Conservation (phyloP, 2,888 invertebrate species). For the Xestoiulus laeticollis region DNA sequence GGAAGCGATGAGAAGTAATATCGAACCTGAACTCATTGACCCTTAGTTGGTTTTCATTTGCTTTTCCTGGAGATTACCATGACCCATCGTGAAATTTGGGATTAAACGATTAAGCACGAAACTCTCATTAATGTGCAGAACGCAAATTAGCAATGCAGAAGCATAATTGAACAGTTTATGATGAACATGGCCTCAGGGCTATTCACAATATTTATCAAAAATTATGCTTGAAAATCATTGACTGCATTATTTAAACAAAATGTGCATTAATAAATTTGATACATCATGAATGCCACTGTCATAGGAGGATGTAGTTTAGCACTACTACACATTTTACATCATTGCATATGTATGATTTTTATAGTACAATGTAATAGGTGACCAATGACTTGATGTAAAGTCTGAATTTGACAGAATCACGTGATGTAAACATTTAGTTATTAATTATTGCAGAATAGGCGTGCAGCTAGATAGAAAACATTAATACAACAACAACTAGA, state of each 20-base stretch:
- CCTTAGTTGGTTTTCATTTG: constrained; percentile 4
- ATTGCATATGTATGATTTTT: not conserved
- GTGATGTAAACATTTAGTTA: too few species aligned
- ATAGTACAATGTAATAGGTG: too few species aligned
- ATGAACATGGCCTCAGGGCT: not conserved
- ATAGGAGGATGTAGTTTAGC: not conserved
- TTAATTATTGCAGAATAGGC: too few species aligned
- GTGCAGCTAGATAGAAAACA: too few species aligned
- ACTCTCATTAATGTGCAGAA: not conserved
- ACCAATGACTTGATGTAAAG: too few species aligned
- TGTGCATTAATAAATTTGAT: not conserved
- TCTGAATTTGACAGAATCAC: not conserved
- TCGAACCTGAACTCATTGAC: not conserved
- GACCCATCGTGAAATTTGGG: not conserved
- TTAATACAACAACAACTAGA: too few species aligned
- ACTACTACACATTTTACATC: not conserved
- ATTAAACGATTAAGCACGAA: constrained; percentile 34
- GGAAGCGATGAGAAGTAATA: not conserved
- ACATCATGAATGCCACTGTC: not conserved
- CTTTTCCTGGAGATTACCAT: not conserved
- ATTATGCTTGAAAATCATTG: not conserved
- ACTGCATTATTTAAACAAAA: not conserved
- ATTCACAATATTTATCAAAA: not conserved
- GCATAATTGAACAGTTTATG: not conserved
- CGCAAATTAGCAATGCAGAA: not conserved